phyloP scores from a whole-genome alignment of 2,797 vertebrate species.

The Notamacropus eugenii region DNA sequence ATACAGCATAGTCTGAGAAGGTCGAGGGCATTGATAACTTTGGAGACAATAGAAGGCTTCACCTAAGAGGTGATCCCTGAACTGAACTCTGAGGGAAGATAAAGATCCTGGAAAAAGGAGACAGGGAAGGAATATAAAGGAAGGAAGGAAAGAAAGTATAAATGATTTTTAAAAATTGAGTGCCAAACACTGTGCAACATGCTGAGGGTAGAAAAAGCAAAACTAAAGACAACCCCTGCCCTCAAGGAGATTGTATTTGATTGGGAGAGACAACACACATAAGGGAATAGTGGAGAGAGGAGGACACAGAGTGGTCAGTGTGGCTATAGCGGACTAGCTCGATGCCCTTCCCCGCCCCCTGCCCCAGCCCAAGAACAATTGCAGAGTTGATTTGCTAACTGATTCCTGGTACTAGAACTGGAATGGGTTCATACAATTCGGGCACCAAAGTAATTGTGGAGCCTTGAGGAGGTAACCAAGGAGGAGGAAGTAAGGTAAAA shows the following conservation, averaged over 20 bases:
- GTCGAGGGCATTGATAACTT: neutral
- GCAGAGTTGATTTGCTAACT: neutral
- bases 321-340: neutral
- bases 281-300: neutral
- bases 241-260: neutral
- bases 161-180: neutral
- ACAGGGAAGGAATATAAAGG: no score
- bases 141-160: no score
- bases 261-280: neutral
- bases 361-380: neutral
- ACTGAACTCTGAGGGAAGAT: neutral
- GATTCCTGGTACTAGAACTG: neutral
- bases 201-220: neutral
- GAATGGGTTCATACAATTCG: neutral
- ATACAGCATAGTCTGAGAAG: neutral
- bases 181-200: neutral
- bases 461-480: neutral
- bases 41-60: neutral
- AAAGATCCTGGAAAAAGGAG: no score
- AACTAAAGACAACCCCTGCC: neutral
- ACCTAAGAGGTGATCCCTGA: neutral
- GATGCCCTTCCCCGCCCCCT: neutral
- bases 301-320: neutral
- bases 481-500: neutral
- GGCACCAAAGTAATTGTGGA: neutral